A percentile compares a stretch with the other conserved stretches of the same genome.
These are phyloP conservation scores for Speoplatyrhinus poulsoni DNA, from an alignment of 2,113 vertebrate genomes.

Conservation along the genomic window DNA sequence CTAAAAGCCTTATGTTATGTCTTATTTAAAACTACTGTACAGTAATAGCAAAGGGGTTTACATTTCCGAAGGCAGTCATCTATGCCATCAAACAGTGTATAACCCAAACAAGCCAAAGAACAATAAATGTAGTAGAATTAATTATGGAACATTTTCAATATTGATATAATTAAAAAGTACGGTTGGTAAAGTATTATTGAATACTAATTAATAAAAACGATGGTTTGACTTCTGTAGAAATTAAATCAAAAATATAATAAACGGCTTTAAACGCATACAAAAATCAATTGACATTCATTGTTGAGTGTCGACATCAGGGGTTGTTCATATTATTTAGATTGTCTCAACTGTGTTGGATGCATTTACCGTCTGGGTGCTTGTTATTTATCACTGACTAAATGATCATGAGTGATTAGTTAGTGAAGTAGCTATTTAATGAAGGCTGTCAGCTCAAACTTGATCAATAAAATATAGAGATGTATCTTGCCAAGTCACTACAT, in stretches of 20 bases:
- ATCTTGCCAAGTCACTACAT: constrained; percentile 48
- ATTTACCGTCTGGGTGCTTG: too few relatives aligned
- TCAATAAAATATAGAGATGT: background rate
- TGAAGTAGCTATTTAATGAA: too few relatives aligned
- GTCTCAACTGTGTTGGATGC: too few relatives aligned
- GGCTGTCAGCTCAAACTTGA: too few relatives aligned
- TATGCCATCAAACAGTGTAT: background rate
- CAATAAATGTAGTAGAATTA: background rate
- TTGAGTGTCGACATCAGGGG: background rate
- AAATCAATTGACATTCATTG: background rate
- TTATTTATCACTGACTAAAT: background rate
- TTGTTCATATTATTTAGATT: background rate
- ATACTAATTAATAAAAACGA: background rate
- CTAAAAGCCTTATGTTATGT: constrained; percentile 3
- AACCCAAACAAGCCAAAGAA: background rate
- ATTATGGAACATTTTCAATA: background rate
- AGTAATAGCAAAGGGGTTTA: background rate
- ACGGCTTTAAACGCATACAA: background rate
- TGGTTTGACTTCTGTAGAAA: background rate
- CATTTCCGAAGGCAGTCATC: background rate
- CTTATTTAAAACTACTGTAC: constrained; percentile 9
- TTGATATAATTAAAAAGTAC: background rate
- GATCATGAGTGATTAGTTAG: background rate
- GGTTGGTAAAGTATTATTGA: background rate
- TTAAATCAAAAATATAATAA: background rate